Conservation (phyloP, 2,888 invertebrate species). For the Harpalus rufipes region DNA sequence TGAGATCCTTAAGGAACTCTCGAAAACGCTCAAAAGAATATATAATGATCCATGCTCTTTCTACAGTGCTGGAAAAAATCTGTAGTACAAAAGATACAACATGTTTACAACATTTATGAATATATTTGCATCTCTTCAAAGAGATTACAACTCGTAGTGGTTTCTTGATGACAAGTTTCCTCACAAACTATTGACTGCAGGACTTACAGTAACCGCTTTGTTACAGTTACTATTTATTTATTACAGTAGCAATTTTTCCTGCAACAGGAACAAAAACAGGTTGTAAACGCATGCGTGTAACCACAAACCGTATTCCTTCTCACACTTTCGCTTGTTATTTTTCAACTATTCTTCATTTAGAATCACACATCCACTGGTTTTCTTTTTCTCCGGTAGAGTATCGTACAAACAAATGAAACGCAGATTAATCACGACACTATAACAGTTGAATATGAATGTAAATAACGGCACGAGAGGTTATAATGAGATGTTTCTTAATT, state of each 20-base stretch:
- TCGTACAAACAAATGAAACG: conserved; percentile 38
- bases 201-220: not conserved
- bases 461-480: conserved; percentile 10
- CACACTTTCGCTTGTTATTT: conserved; percentile 34
- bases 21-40: no score
- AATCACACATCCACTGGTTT: conserved; percentile 23
- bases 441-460: conserved; percentile 7
- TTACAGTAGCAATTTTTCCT: not conserved
- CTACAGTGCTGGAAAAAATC: no score
- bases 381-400: not conserved
- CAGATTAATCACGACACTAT: conserved; percentile 34
- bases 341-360: conserved; percentile 17
- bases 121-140: no score
- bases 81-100: no score
- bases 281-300: conserved; percentile 18
- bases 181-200: not conserved
- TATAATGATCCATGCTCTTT: no score
- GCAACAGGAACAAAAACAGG: conserved; percentile 12
- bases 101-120: no score
- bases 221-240: not conserved
- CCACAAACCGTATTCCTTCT: conserved; percentile 11
- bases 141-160: no score
- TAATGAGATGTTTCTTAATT: conserved; percentile 30
- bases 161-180: no score
- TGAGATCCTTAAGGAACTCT: no score